Percentiles rank a stretch among this genome's conserved stretches.
phyloP scores from a whole-genome alignment of 2,888 invertebrate species.

The Troglohyphantes excavatus region DNA sequence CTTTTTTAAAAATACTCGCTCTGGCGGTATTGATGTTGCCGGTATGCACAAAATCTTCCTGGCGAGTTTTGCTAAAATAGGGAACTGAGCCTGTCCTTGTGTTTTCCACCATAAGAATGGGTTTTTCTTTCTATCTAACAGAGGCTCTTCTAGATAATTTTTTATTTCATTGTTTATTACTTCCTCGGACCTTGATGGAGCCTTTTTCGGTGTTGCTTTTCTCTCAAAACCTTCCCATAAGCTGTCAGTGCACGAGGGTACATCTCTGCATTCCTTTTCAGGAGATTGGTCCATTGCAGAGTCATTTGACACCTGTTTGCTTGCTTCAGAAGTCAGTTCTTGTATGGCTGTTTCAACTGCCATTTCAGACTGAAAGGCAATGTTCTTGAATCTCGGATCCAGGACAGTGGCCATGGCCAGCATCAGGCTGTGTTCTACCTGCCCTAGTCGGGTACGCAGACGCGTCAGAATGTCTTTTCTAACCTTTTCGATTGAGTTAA shows the following conservation, averaged over 20 bases:
- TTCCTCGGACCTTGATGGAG: constrained; percentile 54
- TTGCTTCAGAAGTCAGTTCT: constrained; percentile 58
- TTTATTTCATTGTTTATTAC: constrained; percentile 68
- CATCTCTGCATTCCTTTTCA: constrained; percentile 44
- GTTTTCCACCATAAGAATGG: constrained; percentile 76
- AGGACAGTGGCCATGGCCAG: constrained; percentile 73
- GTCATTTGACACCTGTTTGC: constrained; percentile 35
- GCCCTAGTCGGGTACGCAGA: constrained; percentile 54
- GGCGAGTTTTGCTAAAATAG: constrained; percentile 66
- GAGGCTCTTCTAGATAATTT: constrained; percentile 71
- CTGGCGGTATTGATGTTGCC: constrained; percentile 73
- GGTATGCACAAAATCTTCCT: constrained; percentile 65
- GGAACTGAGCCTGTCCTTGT: constrained; percentile 70
- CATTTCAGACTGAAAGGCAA: constrained; percentile 74
- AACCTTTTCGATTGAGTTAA: constrained; percentile 59
- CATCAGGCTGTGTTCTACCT: constrained; percentile 69
- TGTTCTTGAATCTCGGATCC: constrained; percentile 75
- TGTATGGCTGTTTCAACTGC: constrained; percentile 73
- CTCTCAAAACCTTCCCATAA: constrained; percentile 75
- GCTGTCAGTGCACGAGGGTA: constrained; percentile 66
- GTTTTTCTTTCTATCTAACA: constrained; percentile 70
- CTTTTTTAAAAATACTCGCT: constrained; percentile 73
- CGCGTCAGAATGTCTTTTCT: constrained; percentile 59
- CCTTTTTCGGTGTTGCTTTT: constrained; percentile 74
- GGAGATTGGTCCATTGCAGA: constrained; percentile 4